Conservation (phyloP, 2,113 vertebrate genomes). For the Spheniscus mendiculus region DNA sequence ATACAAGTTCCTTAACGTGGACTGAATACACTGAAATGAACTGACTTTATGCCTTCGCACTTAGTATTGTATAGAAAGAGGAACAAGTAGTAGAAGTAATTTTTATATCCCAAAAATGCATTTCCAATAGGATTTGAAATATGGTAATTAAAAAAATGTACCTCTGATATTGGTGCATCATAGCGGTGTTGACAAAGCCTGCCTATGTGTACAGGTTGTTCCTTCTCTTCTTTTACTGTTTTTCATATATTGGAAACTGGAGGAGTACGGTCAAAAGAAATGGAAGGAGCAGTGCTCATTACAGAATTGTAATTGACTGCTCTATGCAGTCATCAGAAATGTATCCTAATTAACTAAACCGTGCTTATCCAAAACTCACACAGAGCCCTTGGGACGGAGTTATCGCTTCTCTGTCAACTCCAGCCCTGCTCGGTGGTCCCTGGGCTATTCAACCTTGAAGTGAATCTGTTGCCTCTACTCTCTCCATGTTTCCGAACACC, state of each 20-base stretch:
- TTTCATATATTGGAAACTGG: neutral
- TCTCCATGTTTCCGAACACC: neutral
- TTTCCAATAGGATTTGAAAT: neutral
- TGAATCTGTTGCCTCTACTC: neutral
- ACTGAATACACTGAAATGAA: neutral
- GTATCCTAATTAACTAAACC: neutral
- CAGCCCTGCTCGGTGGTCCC: neutral
- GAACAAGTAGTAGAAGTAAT: neutral
- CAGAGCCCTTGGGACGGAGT: neutral
- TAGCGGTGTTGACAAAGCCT: neutral
- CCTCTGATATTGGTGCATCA: neutral
- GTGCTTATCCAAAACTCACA: neutral
- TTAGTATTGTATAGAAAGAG: neutral
- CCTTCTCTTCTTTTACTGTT: neutral
- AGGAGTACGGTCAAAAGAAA: neutral
- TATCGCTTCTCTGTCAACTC: neutral
- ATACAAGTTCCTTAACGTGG: neutral
- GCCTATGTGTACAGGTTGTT: neutral
- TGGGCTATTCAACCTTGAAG: neutral
- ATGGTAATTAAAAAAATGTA: neutral
- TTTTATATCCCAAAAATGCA: neutral
- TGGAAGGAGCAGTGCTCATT: neutral
- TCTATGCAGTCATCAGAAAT: neutral
- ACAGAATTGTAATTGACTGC: no score
- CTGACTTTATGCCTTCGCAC: neutral